Conservation (phyloP, 1,140 invertebrate genomes). For the Euglossa dilemma region DNA sequence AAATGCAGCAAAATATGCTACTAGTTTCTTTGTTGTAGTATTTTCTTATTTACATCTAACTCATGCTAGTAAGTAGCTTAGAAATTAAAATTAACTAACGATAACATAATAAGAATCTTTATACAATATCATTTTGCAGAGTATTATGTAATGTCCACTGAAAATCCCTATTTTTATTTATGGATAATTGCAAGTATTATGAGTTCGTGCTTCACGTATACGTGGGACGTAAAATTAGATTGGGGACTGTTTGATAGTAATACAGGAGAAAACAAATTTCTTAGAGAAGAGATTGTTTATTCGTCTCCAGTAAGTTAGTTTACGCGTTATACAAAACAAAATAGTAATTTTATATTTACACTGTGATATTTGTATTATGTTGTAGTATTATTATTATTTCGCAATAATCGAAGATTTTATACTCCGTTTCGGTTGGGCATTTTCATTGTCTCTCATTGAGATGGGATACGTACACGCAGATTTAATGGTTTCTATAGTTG, state of each 20-base stretch:
- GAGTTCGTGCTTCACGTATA: constrained; percentile 92
- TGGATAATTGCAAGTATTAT: constrained; percentile 90
- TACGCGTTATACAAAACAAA: background rate
- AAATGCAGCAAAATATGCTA: constrained; percentile 93
- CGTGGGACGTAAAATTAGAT: constrained; percentile 99
- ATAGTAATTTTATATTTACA: background rate
- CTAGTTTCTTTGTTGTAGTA: constrained; percentile 89
- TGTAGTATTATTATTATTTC: constrained; percentile 88
- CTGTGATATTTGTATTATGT: constrained; percentile 27
- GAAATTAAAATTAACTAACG: background rate
- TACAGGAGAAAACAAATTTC: constrained; percentile 91
- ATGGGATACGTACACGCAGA: constrained; percentile 88
- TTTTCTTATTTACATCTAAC: constrained; percentile 85
- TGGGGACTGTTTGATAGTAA: constrained; percentile 97
- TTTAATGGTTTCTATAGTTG: constrained; percentile 89
- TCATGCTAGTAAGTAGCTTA: constrained; percentile 80
- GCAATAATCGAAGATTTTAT: constrained; percentile 91
- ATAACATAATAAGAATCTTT: background rate
- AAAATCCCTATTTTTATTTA: constrained; percentile 92
- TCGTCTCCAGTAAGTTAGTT: constrained; percentile 83
- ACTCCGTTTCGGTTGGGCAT: constrained; percentile 92
- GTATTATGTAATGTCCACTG: constrained; percentile 84
- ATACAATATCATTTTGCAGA: constrained; percentile 77
- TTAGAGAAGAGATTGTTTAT: constrained; percentile 91
- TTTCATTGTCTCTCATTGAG: constrained; percentile 90